These are phyloP conservation scores for Saguinus imperator DNA, from an alignment of 2,113 vertebrate species.

Conservation along the genomic window DNA sequence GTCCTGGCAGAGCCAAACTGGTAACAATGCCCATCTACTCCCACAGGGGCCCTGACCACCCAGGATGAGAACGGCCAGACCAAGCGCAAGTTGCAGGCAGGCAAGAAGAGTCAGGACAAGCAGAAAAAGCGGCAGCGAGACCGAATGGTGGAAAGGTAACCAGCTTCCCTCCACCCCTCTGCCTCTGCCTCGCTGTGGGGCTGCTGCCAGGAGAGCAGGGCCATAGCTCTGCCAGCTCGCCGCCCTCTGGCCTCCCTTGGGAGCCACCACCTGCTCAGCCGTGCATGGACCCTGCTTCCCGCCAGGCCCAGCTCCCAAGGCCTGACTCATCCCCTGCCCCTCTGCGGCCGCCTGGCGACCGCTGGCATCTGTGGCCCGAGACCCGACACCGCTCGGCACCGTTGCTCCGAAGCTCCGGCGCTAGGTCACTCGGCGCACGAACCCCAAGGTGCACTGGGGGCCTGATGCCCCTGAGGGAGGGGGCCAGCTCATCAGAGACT, in stretches of 20 bases:
- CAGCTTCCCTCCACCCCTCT: slow-evolving; percentile 25
- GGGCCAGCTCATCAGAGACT: slow-evolving; percentile 79
- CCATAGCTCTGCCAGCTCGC: slow-evolving; percentile 63
- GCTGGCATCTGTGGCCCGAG: slow-evolving; percentile 64
- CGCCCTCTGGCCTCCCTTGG: slow-evolving; percentile 71
- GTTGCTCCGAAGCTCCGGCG: slow-evolving; percentile 68
- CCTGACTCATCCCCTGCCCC: slow-evolving; percentile 65
- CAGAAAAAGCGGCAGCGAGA: slow-evolving; percentile 90
- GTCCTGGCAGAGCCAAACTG: background rate
- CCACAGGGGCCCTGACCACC: slow-evolving; percentile 70
- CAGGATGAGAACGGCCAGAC: slow-evolving; percentile 86
- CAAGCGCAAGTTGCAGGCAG: slow-evolving; percentile 83
- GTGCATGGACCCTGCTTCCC: slow-evolving; percentile 80
- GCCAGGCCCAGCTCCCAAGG: slow-evolving; percentile 71
- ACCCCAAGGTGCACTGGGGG: slow-evolving; percentile 74
- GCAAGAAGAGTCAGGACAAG: slow-evolving; percentile 84
- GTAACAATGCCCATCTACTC: background rate
- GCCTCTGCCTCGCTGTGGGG: slow-evolving; percentile 65
- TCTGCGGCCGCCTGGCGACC: slow-evolving; percentile 64
- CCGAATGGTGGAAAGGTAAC: slow-evolving; percentile 93
- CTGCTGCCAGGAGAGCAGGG: slow-evolving; percentile 60
- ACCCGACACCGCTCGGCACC: slow-evolving; percentile 67
- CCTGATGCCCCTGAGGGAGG: slow-evolving; percentile 78
- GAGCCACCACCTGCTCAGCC: slow-evolving; percentile 69
- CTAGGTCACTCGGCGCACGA: slow-evolving; percentile 65